Evolutionary conservation across 2,113 vertebrate species (phyloP).

Genomic region (Pseudonaja textilis): DNA sequence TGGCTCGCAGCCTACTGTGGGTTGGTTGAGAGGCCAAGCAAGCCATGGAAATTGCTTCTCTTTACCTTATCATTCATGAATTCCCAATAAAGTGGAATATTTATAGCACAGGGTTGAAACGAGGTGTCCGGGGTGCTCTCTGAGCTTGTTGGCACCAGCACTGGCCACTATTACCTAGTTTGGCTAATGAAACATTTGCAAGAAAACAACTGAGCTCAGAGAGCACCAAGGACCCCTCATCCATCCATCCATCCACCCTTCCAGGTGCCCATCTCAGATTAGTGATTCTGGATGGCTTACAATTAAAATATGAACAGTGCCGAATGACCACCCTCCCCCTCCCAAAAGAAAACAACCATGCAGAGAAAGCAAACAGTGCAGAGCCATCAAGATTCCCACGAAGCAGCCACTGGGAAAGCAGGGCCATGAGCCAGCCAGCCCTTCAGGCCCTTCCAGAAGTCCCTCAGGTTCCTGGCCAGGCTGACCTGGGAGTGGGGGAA

Average conservation of each 20-base stretch:
- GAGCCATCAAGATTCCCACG: not conserved
- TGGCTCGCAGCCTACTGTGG: rapidly evolving
- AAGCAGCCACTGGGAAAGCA: not conserved
- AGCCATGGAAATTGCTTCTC: not conserved
- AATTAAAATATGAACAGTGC: not conserved
- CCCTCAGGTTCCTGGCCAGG: not conserved
- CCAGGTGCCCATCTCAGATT: not conserved
- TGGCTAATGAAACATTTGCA: not conserved
- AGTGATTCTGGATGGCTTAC: not conserved
- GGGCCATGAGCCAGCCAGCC: not conserved
- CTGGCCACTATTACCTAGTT: not conserved
- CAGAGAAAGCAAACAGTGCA: not conserved
- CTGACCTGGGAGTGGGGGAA: not conserved
- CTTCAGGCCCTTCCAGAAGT: not conserved
- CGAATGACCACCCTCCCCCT: not conserved
- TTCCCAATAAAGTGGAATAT: not conserved
- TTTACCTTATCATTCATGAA: not conserved
- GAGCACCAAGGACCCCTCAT: not conserved
- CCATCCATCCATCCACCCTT: not conserved
- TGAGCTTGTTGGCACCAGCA: not conserved
- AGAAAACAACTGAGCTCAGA: not conserved
- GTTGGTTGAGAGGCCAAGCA: not conserved
- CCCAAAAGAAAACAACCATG: not conserved
- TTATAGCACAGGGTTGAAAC: not conserved
- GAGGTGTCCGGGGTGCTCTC: not conserved